These are phyloP conservation scores for Zoanthus sociatus DNA, from an alignment of 92 coral and sea anemone species.

Conservation along the genomic window DNA sequence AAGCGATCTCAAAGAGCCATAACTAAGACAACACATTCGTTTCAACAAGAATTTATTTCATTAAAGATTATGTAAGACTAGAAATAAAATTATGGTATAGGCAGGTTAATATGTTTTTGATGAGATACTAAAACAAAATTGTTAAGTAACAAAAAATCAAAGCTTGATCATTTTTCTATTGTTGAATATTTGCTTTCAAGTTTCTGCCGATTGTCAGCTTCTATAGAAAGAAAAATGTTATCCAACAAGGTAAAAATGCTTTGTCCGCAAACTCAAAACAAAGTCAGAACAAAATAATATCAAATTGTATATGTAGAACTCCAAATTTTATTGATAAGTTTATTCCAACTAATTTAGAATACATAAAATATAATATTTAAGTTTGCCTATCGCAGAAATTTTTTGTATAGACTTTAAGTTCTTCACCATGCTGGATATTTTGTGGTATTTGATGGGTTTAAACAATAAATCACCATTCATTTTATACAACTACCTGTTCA, in stretches of 20 bases:
- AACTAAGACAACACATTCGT: background rate
- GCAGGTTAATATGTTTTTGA: background rate
- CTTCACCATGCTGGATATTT: no score
- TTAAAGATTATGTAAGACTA: background rate
- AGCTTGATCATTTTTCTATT: background rate
- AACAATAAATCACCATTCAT: background rate
- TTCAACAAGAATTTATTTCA: background rate
- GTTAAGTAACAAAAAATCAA: background rate
- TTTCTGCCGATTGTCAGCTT: background rate
- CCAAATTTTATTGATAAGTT: background rate
- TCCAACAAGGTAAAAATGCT: background rate
- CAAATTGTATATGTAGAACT: background rate
- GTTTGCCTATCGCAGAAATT: background rate
- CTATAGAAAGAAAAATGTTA: background rate
- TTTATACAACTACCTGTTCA: background rate
- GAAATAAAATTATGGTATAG: background rate
- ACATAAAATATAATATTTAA: background rate
- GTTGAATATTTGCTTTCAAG: background rate
- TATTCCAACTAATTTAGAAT: background rate
- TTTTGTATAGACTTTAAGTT: background rate
- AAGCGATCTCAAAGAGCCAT: background rate
- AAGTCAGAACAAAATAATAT: background rate
- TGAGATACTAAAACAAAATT: background rate
- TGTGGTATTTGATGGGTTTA: no score
- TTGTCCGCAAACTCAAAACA: background rate